Base-by-base conservation (phyloP, 2,797 vertebrate genomes). In the Tolypeutes matacus region DNA sequence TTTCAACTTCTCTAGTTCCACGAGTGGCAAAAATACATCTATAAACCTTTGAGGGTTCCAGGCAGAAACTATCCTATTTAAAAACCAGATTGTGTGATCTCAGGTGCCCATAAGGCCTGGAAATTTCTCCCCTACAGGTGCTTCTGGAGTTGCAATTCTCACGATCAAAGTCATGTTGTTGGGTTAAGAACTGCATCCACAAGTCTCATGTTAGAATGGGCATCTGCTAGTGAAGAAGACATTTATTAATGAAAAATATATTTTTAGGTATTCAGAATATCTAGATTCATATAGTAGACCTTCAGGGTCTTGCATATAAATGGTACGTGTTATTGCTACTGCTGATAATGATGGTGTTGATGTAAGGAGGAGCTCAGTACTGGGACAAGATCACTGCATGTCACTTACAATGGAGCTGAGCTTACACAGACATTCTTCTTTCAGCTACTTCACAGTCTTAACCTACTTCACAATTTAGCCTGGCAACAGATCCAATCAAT, bases 111-210 rank as follows among this genome's bases (percentile, higher is more conserved):
- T 49, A 81, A 70, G 1, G 1, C 60, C 34, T 72, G 60, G 31
- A 87, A 34, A 11, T 51, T 81, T 69, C 29, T 89, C 69, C 85
- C 91, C 18, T 36, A 25, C 72, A 70, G 23, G 11, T 53, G 23
- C 75, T 86, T 95, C 27, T 17, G 25, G 13, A 64, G 62, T 60
- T 93, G 89, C 94, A 88, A 83, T 89, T 83, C 64, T 78, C 17
- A 77, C 69, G 36, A 77, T 80, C 34, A 67, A 64, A 89, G 21
- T 56, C 58, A 75, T 4, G 78, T 78, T 62, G 69, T 82, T 21
- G 46, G 39, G 85, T 78, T 56, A 67, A 31, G 86, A 69, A 93
- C 39, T 77, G 15, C 10, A 67, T 53, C n/a, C 34, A 42, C 4
- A 11, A 58, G 53, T 76, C 49, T 62, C 89, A 3, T 34, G 15